Percentiles rank a stretch among this genome's conserved stretches.
phyloP scores from a whole-genome alignment of 2,797 vertebrate genomes.

The Rhabdophis nuchalis region DNA sequence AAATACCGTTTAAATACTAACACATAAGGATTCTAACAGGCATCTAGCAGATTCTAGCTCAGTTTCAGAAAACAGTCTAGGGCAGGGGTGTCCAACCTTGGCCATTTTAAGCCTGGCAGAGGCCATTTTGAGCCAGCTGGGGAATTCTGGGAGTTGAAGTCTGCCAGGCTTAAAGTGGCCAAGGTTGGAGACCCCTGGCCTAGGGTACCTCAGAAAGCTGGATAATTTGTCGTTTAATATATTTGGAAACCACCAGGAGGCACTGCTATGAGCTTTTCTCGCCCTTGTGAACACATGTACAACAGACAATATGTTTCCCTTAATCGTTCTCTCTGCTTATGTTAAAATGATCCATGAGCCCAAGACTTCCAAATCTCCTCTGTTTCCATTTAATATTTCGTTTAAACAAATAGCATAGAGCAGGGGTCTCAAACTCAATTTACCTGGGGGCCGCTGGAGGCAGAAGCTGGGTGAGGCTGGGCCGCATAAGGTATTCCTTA shows the following conservation, averaged over 20 bases:
- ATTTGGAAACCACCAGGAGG: slow-evolving; percentile 18
- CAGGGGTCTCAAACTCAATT: too few species aligned
- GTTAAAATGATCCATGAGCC: not conserved
- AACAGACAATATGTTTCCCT: not conserved
- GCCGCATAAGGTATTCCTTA: too few species aligned
- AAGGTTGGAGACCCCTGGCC: not conserved
- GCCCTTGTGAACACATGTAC: not conserved
- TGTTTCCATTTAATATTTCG: slow-evolving; percentile 8
- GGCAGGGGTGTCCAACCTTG: too few species aligned
- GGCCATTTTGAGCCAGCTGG: too few species aligned
- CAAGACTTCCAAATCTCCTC: not conserved
- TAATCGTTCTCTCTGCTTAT: not conserved
- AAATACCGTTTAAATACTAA: not conserved
- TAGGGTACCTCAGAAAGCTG: not conserved
- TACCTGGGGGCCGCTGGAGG: too few species aligned
- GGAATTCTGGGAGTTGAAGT: too few species aligned
- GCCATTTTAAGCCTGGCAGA: too few species aligned
- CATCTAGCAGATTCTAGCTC: not conserved
- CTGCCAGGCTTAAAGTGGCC: too few species aligned
- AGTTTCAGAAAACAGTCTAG: not conserved
- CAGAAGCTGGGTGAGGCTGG: too few species aligned
- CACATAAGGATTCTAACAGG: not conserved
- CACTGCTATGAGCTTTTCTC: not conserved
- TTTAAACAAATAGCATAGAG: not conserved
- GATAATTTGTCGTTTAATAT: not conserved